Percentiles rank a stretch among this genome's conserved stretches.
These are phyloP conservation scores for Anguilla megastoma DNA, from an alignment of 2,797 vertebrate genomes.

Conservation along the genomic window DNA sequence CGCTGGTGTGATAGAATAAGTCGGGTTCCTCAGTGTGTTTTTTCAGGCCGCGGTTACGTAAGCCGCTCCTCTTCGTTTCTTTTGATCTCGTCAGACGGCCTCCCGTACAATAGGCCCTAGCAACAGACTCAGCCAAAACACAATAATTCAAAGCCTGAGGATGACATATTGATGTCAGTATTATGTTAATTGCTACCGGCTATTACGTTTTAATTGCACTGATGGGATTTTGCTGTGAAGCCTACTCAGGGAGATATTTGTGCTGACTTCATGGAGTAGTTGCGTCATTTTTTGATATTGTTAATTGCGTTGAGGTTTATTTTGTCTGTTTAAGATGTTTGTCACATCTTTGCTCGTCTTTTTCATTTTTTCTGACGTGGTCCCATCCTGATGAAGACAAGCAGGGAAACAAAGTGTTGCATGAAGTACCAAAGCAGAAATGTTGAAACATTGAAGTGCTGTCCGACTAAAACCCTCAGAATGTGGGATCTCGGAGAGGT, in stretches of 20 bases:
- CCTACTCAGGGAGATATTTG: neutral
- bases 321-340: too few species aligned
- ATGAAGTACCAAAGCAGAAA: too few species aligned
- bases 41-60: neutral
- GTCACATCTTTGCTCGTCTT: neutral
- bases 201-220: neutral
- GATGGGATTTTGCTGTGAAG: neutral
- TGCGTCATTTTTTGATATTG: neutral
- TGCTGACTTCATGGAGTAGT: neutral
- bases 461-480: neutral
- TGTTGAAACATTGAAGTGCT: too few species aligned
- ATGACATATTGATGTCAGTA: neutral
- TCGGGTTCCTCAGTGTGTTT: neutral
- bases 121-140: neutral
- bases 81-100: neutral
- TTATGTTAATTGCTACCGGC: conserved; percentile 6
- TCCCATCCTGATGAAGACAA: too few species aligned
- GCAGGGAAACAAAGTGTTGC: too few species aligned
- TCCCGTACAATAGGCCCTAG: neutral
- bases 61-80: neutral
- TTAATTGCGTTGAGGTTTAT: neutral
- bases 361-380: too few species aligned
- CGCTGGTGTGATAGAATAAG: neutral
- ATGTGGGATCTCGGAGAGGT: neutral
- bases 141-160: neutral